Conservation (phyloP, 2,797 vertebrate species). For the Chelon labrosus region DNA sequence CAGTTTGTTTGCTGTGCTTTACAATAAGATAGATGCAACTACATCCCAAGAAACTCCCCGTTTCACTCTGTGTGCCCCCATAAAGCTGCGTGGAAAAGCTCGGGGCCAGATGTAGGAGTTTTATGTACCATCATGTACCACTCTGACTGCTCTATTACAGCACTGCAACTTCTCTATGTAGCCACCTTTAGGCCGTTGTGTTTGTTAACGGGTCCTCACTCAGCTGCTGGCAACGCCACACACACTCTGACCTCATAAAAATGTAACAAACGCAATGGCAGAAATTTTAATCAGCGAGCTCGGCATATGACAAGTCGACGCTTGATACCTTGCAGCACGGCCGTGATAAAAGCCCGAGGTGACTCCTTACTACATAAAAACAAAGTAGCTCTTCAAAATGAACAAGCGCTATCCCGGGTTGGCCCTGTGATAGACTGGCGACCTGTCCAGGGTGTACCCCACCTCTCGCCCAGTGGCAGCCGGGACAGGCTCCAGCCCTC, state of each 20-base stretch:
- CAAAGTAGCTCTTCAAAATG: slow-evolving; percentile 23
- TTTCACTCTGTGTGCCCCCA: slow-evolving; percentile 13
- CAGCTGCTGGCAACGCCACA: slow-evolving; percentile 61
- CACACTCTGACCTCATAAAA: slow-evolving; percentile 76
- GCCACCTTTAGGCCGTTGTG: slow-evolving; percentile 50
- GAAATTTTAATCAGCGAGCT: slow-evolving; percentile 70
- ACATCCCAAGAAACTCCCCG: neutral
- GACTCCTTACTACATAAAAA: slow-evolving; percentile 30
- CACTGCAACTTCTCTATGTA: slow-evolving; percentile 24
- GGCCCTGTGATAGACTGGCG: too few species aligned
- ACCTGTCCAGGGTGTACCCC: too few species aligned
- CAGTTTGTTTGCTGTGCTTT: neutral
- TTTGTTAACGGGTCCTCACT: slow-evolving; percentile 70
- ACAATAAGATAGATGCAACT: neutral
- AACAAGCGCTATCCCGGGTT: neutral
- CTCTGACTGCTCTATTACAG: slow-evolving; percentile 32
- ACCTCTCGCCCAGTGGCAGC: too few species aligned
- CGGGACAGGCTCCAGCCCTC: too few species aligned
- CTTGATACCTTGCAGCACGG: slow-evolving; percentile 65
- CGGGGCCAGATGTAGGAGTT: slow-evolving; percentile 30
- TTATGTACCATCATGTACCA: slow-evolving; percentile 16
- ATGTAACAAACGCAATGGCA: slow-evolving; percentile 69
- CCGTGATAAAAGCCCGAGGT: slow-evolving; percentile 45
- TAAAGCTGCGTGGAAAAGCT: slow-evolving; percentile 33
- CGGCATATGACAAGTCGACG: slow-evolving; percentile 60